Evolutionary conservation across 2,797 vertebrate genomes (phyloP).

Genomic region (Manis pentadactyla): DNA sequence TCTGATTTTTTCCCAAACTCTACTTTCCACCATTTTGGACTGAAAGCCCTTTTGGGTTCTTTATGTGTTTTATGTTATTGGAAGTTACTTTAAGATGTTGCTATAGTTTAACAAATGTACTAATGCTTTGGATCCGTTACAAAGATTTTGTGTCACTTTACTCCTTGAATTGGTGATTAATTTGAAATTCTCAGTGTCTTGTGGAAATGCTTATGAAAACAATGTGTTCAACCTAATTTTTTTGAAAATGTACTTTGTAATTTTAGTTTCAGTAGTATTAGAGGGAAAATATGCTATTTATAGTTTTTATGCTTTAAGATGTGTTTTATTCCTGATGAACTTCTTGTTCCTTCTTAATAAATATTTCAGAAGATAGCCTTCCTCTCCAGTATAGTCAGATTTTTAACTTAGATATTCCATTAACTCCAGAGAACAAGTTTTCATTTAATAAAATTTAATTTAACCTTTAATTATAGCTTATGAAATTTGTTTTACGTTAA

Average conservation of each 20-base stretch:
- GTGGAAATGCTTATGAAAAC: not conserved
- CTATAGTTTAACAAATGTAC: not conserved
- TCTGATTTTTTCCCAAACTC: not conserved
- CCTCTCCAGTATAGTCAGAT: not conserved
- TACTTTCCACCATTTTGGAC: conserved; percentile 13
- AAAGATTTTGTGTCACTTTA: conserved; percentile 17
- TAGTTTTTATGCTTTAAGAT: conserved; percentile 13
- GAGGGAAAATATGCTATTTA: not conserved
- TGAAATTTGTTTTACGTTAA: not conserved
- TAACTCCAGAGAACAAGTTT: conserved; percentile 59
- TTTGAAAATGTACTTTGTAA: conserved; percentile 30
- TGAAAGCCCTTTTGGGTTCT: not conserved
- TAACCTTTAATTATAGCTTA: not conserved
- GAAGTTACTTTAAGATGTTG: conserved; percentile 51
- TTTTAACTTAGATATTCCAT: conserved; percentile 22
- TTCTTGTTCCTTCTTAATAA: conserved; percentile 19
- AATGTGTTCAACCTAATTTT: not conserved
- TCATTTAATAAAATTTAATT: conserved; percentile 41
- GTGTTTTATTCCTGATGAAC: no score
- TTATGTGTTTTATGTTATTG: not conserved
- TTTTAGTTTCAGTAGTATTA: not conserved
- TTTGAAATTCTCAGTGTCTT: conserved; percentile 40
- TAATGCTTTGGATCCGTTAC: not conserved
- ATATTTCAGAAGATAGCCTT: not conserved
- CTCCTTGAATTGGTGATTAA: conserved; percentile 33